A percentile compares a stretch with the other conserved stretches of the same genome.
phyloP scores from a whole-genome alignment of 2,797 vertebrate genomes.

The Myotis myotis region DNA sequence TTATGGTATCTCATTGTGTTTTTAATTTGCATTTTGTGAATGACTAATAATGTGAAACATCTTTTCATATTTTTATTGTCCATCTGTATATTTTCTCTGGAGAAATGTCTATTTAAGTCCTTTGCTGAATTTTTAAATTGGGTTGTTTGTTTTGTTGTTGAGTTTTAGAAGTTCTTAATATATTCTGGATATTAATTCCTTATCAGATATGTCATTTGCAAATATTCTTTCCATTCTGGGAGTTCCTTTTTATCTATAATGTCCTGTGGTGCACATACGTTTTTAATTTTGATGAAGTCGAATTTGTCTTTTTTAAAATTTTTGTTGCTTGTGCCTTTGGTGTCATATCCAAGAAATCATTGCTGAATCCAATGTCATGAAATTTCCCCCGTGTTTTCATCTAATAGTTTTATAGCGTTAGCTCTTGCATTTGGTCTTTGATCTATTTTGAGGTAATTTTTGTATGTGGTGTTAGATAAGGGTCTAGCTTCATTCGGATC shows the following conservation, averaged over 20 bases:
- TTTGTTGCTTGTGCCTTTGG: neutral
- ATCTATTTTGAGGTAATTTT: neutral
- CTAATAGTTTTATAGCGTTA: neutral
- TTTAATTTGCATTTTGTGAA: constrained; percentile 4
- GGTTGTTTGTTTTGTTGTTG: neutral
- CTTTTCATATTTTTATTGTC: neutral
- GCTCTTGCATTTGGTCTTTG: neutral
- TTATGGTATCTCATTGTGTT: neutral
- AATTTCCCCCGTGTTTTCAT: neutral
- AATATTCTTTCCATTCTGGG: neutral
- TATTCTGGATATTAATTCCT: neutral
- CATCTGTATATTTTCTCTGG: neutral
- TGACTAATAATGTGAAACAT: neutral
- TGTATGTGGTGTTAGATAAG: neutral
- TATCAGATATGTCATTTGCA: neutral
- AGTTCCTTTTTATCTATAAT: neutral
- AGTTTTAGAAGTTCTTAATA: neutral
- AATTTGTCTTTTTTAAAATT: neutral
- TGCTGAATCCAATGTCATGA: neutral
- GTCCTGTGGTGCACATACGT: neutral
- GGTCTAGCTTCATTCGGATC: neutral
- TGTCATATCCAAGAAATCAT: constrained; percentile 7
- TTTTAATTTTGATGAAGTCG: neutral
- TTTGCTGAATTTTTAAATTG: constrained; percentile 5
- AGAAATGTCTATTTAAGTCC: neutral